phyloP scores from a whole-genome alignment of 2,113 vertebrate species.

The Dolichallabes microphthalmus region DNA sequence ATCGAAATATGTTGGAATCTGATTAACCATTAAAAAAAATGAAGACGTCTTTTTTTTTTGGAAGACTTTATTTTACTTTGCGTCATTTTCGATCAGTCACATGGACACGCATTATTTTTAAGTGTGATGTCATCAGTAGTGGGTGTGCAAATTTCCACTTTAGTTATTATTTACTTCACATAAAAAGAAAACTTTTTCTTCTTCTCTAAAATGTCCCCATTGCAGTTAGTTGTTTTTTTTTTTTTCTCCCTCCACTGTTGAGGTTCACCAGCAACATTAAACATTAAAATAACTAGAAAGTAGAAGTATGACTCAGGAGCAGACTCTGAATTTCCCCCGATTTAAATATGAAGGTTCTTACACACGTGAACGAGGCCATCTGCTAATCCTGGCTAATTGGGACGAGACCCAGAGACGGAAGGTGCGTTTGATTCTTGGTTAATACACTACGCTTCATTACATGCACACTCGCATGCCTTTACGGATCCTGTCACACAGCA shows the following conservation, averaged over 20 bases:
- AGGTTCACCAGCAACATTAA: neutral
- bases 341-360: neutral
- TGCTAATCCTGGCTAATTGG: too few species aligned
- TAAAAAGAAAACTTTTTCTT: neutral
- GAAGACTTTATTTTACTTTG: neutral
- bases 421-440: neutral
- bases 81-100: neutral
- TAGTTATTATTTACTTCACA: neutral
- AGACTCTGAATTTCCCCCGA: neutral
- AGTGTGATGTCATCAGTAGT: neutral
- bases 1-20: neutral
- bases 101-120: neutral
- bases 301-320: neutral
- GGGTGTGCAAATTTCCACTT: neutral
- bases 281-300: too few species aligned
- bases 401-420: neutral
- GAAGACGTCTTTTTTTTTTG: neutral
- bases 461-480: neutral
- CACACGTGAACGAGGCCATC: neutral
- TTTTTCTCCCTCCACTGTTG: neutral
- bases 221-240: neutral
- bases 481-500: neutral
- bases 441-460: neutral
- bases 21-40: neutral
- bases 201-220: neutral